Evolutionary conservation across 2,797 vertebrate genomes (phyloP), one percentile per base, ranked within the genome.

Genomic region (Lepilemur ruficaudatus): DNA sequence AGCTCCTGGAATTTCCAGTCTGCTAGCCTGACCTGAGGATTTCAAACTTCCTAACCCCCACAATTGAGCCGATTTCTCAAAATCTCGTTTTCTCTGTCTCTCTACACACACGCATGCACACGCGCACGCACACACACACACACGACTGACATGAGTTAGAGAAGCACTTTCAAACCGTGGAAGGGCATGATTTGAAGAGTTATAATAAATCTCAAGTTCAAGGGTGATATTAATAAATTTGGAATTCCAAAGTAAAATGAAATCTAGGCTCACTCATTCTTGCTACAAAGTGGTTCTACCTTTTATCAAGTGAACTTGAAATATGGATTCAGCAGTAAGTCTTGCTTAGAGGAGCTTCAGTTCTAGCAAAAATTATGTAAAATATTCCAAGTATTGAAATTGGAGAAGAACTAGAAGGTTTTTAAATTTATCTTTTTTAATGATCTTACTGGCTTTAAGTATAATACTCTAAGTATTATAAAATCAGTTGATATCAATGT

Each of bases 191-290:
- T 50, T 5, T 95, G 95, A 95, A 84, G 88, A 17, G 11, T 90
- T 93, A 59, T 81, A 96, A 90, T 93, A 87, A 94, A 93, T 98
- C 86, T 76, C 1, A 32, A 69, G 95, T 95, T 88, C 70, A 91
- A 86, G 38, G 18, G 3, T 73, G 59, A 70, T 94, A 88, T 97
- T 96, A 97, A 95, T 48, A 96, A 94, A 93, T 91, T 23, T 95
- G 67, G 8, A 87, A 91, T 89, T 96, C 43, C 79, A 89, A 89
- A 73, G 84, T 88, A 97, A 97, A 97, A 97, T 95, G 96, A 93
- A 97, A 91, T 87, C 70, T 93, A 48, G 15, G 4, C 13, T 95
- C 65, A 52, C 76, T 97, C 94, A 89, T 46, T 72, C 61, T 89
- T 70, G 2, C 35, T 96, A 35, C 96, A 89, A 97, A 81, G 41